phyloP scores from a whole-genome alignment of 2,113 vertebrate species.

The Pipra filicauda region DNA sequence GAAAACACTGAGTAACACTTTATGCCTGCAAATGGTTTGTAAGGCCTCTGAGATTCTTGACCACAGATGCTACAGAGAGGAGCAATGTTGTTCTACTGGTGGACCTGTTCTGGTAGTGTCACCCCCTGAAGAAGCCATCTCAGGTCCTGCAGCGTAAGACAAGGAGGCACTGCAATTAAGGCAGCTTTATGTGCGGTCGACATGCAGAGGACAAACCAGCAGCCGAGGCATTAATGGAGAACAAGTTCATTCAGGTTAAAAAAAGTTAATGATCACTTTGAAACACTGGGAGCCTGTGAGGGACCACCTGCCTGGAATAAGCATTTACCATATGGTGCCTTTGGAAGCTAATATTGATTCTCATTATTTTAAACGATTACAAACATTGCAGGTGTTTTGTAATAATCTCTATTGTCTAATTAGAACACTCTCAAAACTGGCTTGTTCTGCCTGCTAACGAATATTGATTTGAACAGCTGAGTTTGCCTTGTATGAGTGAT shows the following conservation, averaged over 20 bases:
- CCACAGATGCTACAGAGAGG: not conserved
- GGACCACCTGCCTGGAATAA: conserved; percentile 68
- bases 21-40: not conserved
- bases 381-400: conserved; percentile 80
- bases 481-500: conserved; percentile 39
- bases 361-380: conserved; percentile 80
- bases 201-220: conserved; percentile 26
- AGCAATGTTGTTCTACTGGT: not conserved
- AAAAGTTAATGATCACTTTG: conserved; percentile 67
- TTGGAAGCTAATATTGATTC: conserved; percentile 81
- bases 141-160: not conserved
- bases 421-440: conserved; percentile 68
- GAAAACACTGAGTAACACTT: not conserved
- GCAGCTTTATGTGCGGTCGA: not conserved
- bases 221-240: conserved; percentile 49
- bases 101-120: not conserved
- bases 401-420: conserved; percentile 81
- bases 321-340: conserved; percentile 78
- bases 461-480: conserved; percentile 73
- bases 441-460: conserved; percentile 64
- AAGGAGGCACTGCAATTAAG: not conserved
- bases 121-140: not conserved
- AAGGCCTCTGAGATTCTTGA: not conserved
- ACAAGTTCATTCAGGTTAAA: conserved; percentile 66
- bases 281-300: conserved; percentile 58